Evolutionary conservation across 2,797 vertebrate species (phyloP), one percentile per base, ranked within the genome.

Genomic region (Carcharodon carcharias): DNA sequence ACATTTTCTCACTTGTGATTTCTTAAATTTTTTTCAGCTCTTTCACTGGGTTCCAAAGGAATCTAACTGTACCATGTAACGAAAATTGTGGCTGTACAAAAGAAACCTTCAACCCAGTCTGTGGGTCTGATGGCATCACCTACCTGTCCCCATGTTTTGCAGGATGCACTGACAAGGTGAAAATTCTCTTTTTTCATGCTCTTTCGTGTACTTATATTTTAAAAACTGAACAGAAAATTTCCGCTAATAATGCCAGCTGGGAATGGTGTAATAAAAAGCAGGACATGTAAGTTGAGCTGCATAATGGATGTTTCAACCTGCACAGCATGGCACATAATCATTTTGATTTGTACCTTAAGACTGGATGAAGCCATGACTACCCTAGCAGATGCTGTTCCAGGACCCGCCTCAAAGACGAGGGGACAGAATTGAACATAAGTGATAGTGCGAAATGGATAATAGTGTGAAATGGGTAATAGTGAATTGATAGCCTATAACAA

Each of bases 51-150:
- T 54, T 96, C n/a, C 77, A 63, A 85, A 96, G 93, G 80, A 95
- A 96, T 96, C 96, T 96, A 31, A 95, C 96, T 28, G 91, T 82
- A 85, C 23, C 54, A 35, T 96, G 96, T 93, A 96, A 96, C 35
- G 96, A 96, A 95, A 61, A 45, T 65, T 96, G 96, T 23, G 21
- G 92, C 31, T 96, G 96, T 35, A 61, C 92, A 65, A 85, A 95
- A 85, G 73, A 96, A 31, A 96, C 61, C 5, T 82, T 96, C 28
- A 96, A 95, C 40, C 96, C 96, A 28, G 82, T 96, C 73, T 96
- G 96, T 50, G 96, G 96, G 50, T 82, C 96, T 65, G 96, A 96
- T 69, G 96, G 96, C 92, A 96, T 95, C 73, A 96, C 96, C n/a
- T 96, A 96, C 26, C 58, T 96, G 4, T 96, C 96, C 45, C 77